Evolutionary conservation across 2,888 invertebrate genomes (phyloP).

Genomic region (Meteorus colon): DNA sequence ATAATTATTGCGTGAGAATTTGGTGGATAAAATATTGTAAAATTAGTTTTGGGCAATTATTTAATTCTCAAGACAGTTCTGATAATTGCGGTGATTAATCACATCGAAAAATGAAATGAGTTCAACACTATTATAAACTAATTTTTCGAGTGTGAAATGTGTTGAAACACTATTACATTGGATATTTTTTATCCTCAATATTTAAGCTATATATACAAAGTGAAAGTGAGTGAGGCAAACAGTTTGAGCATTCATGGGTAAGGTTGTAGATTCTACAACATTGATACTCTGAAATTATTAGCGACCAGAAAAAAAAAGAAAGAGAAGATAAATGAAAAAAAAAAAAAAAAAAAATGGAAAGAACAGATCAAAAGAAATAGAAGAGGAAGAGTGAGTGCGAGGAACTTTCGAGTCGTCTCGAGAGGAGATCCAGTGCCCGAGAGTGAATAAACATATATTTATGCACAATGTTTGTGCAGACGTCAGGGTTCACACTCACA

Average conservation of each 20-base stretch:
- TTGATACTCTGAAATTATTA: background rate
- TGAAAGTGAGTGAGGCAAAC: background rate
- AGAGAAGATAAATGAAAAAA: background rate
- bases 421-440: background rate
- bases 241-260: background rate
- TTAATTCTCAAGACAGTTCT: too few species aligned
- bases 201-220: background rate
- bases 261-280: background rate
- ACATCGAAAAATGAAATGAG: too few species aligned
- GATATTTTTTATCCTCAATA: too few species aligned
- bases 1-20: too few species aligned
- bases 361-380: background rate
- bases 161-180: too few species aligned
- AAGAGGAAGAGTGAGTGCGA: background rate
- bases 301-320: background rate
- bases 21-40: too few species aligned
- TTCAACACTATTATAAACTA: too few species aligned
- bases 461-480: slow-evolving; percentile 32
- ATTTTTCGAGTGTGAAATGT: too few species aligned
- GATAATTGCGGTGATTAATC: too few species aligned
- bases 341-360: background rate
- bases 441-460: slow-evolving; percentile 25
- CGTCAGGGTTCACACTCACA: slow-evolving; percentile 7
- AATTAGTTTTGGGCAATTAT: too few species aligned
- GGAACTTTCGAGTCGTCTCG: background rate